Conservation (phyloP, 2,797 vertebrate genomes). For the Micropoecilia bifurca region DNA sequence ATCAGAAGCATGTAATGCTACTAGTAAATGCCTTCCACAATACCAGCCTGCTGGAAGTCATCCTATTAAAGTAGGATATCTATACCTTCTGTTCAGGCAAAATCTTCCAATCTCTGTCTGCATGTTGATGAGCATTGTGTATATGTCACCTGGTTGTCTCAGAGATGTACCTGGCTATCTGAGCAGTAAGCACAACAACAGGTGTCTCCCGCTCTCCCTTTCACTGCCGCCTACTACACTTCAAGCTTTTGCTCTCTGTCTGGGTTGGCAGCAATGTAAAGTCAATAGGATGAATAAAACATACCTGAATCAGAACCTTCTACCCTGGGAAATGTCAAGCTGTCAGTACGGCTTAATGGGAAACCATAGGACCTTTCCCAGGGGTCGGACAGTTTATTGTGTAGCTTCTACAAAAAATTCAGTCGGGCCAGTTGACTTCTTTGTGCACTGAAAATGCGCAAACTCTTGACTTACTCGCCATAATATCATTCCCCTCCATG, state of each 20-base stretch:
- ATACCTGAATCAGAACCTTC: conserved; percentile 75
- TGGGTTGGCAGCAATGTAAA: conserved; percentile 62
- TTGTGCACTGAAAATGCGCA: conserved; percentile 34
- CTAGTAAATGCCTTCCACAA: conserved; percentile 24
- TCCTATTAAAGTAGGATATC: conserved; percentile 48
- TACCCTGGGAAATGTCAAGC: conserved; percentile 79
- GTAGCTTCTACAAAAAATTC: conserved; percentile 36
- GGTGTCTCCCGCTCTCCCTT: conserved; percentile 54
- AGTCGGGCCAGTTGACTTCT: conserved; percentile 32
- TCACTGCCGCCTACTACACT: conserved; percentile 52
- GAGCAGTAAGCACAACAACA: conserved; percentile 64
- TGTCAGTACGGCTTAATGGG: conserved; percentile 78
- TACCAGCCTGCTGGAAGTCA: conserved; percentile 26
- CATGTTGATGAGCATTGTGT: conserved; percentile 63
- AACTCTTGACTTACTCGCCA: conserved; percentile 5
- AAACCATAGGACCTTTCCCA: conserved; percentile 67
- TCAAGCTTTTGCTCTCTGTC: conserved; percentile 56
- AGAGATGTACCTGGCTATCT: conserved; percentile 52
- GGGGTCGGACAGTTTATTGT: conserved; percentile 64
- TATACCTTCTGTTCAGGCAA: conserved; percentile 38
- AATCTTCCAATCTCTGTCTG: conserved; percentile 57
- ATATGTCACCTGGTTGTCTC: conserved; percentile 62
- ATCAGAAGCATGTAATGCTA: conserved; percentile 20
- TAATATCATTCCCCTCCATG: conserved; percentile 11
- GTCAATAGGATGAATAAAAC: conserved; percentile 85